Base-by-base conservation (phyloP, 2,797 vertebrate genomes). In the Taenioides sp. region DNA sequence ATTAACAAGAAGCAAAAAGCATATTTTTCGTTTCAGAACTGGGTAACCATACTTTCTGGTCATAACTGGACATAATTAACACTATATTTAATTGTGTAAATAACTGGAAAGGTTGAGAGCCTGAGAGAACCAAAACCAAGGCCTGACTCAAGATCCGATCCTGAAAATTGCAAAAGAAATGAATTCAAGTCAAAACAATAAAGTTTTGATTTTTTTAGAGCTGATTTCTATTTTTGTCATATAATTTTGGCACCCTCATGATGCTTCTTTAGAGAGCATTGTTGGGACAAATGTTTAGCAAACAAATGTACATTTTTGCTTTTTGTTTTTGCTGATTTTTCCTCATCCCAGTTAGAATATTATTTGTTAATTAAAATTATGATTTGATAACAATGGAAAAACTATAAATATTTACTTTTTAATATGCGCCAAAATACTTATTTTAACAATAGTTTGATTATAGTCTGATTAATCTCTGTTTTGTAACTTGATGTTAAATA, bases 1-100 rank as follows among this genome's bases (percentile, higher is more conserved):
- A 34, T 25, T 20, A n/a, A 52, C 57, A 67, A 12, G 2, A 0
- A 1, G 0, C 3, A 71, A 28, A 85, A 62, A 2, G 2, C 18
- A 27, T 0, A 68, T 85, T 81, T 81, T 88, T 90, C 85, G 80
- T 91, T 89, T 85, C 23, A 65, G 65, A 47, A 27, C 0, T 5
- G 27, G 18, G 3, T 2, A 1, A 66, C 0, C 2, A 0, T 73
- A 72, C 79, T 83, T 88, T 88, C 82, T 73, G 50, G 78, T 43
- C 34, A 59, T 12, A 70, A 83, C 78, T 69, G 3, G 9, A 76
- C 68, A 49, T 5, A 22, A 69, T 82, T 47, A 65, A 54, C 17
- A 31, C 31, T 3, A 1, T 59, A 0, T 54, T 71, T 75, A 65
- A 34, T 70, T 23, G 47, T 64, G 1, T 20, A 62, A 73, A 66